Evolutionary conservation across 92 coral and sea anemone genomes (phyloP).

Genomic region (Siderastrea siderea): DNA sequence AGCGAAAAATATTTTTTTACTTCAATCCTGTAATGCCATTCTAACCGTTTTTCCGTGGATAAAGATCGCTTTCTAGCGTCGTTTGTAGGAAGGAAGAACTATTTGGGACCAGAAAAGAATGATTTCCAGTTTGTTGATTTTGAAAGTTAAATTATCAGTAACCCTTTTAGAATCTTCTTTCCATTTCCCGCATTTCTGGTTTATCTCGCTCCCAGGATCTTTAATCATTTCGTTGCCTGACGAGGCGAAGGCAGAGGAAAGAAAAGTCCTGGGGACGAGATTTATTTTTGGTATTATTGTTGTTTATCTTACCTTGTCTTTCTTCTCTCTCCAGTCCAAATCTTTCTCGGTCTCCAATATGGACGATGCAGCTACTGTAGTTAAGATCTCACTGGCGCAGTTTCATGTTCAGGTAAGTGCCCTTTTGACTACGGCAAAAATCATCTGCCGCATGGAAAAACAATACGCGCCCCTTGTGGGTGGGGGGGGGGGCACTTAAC

Average conservation of each 20-base stretch:
- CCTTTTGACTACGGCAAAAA: too few relatives aligned
- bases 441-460: too few relatives aligned
- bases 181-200: background rate
- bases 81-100: too few relatives aligned
- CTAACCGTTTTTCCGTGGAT: too few relatives aligned
- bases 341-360: conserved; percentile 85
- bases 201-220: background rate
- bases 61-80: too few relatives aligned
- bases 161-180: background rate
- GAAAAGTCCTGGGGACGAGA: background rate
- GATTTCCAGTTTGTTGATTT: too few relatives aligned
- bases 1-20: too few relatives aligned
- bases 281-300: background rate
- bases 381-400: conserved; percentile 87
- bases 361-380: conserved; percentile 91
- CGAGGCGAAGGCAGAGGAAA: background rate
- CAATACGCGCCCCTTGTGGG: too few relatives aligned
- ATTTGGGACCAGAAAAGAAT: too few relatives aligned
- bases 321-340: conserved; percentile 70
- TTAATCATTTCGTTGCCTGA: background rate
- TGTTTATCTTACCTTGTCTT: background rate
- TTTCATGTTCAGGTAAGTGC: conserved; percentile 89
- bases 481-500: too few relatives aligned
- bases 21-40: too few relatives aligned
- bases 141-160: too few relatives aligned